Percentiles rank a stretch among this genome's conserved stretches.
These are phyloP conservation scores for Ladona fulva DNA, from an alignment of 1,140 invertebrate species.

Conservation along the genomic window DNA sequence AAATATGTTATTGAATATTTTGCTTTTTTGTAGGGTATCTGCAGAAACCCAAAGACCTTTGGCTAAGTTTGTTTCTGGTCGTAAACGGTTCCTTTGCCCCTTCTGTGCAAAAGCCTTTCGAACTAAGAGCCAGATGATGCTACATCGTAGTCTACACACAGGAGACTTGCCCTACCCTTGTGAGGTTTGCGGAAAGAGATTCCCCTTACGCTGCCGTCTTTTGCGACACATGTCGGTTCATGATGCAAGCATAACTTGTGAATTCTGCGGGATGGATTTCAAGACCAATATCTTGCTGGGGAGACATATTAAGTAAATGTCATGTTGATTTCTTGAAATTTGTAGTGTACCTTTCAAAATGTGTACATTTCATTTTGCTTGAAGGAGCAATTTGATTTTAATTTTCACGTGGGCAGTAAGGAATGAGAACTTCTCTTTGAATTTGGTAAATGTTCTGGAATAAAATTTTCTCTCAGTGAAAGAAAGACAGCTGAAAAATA, in stretches of 20 bases:
- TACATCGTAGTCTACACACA: neutral
- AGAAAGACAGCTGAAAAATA: no score
- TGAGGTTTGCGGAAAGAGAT: constrained; percentile 9
- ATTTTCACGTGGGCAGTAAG: no score
- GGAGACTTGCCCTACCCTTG: neutral
- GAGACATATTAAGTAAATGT: neutral
- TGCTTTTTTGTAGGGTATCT: neutral
- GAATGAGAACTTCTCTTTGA: no score
- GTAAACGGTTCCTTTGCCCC: neutral
- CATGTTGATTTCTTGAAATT: neutral
- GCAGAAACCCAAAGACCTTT: neutral
- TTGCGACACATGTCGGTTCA: neutral
- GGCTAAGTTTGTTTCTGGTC: neutral
- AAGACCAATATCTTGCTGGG: constrained; percentile 4
- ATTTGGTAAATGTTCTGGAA: no score
- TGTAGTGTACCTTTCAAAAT: neutral
- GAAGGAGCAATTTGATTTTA: no score
- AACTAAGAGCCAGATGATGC: neutral
- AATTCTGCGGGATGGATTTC: neutral
- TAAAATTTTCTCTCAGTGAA: no score
- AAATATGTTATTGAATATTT: neutral
- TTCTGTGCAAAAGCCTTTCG: constrained; percentile 4
- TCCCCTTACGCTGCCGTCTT: neutral
- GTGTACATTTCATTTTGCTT: no score
- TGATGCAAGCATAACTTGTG: constrained; percentile 1